Percentiles rank a stretch among this genome's conserved stretches.
These are phyloP conservation scores for Aquatica leii DNA, from an alignment of 2,888 invertebrate species.

Conservation along the genomic window DNA sequence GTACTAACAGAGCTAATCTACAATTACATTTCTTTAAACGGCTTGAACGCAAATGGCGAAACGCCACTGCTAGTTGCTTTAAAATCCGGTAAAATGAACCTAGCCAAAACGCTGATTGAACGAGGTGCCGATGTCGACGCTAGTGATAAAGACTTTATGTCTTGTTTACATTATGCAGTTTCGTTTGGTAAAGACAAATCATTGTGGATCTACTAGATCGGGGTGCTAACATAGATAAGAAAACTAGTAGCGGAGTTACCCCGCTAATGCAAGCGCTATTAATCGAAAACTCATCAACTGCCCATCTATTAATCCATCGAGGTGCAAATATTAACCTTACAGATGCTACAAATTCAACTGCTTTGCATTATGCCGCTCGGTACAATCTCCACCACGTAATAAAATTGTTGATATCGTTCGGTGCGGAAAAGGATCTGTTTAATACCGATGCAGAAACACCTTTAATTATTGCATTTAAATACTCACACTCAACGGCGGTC, in stretches of 20 bases:
- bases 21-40: neutral
- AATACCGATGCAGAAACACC: neutral
- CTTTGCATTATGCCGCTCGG: neutral
- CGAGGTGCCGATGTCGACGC: neutral
- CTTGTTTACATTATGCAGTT: too few relatives aligned
- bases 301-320: too few relatives aligned
- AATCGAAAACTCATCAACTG: too few relatives aligned
- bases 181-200: neutral
- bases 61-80: neutral
- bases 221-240: neutral
- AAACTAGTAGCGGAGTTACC: neutral
- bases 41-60: neutral
- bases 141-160: neutral
- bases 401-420: neutral
- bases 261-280: neutral
- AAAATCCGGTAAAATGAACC: neutral
- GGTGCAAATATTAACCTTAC: too few relatives aligned
- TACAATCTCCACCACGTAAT: neutral
- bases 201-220: neutral
- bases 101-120: neutral
- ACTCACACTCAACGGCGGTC: neutral
- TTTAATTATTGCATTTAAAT: neutral
- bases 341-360: too few relatives aligned
- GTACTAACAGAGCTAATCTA: too few relatives aligned
- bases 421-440: neutral